Percentiles rank a stretch among this genome's conserved stretches.
Conservation (phyloP, 2,888 invertebrate genomes). For the Melinopterus prodromus region DNA sequence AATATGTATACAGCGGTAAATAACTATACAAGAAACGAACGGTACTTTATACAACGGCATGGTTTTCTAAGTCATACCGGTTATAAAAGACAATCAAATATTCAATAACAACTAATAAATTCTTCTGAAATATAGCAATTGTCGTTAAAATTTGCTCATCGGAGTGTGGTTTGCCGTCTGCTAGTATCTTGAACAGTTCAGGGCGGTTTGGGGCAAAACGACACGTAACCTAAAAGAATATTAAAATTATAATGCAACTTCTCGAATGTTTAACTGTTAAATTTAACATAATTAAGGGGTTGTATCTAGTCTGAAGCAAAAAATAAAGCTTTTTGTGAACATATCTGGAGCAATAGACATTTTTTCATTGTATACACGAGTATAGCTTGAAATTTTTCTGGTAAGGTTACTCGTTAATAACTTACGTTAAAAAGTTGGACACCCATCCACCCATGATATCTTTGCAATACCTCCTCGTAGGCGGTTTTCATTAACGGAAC, state of each 20-base stretch:
- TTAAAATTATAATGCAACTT: constrained; percentile 7
- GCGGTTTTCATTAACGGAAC: constrained; percentile 70
- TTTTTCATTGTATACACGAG: too few species aligned
- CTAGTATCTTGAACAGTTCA: constrained; percentile 48
- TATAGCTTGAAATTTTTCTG: too few species aligned
- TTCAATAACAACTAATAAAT: constrained; percentile 67
- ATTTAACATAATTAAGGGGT: neutral
- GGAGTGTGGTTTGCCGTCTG: constrained; percentile 48
- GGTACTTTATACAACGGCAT: constrained; percentile 38
- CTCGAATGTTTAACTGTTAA: neutral
- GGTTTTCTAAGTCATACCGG: constrained; percentile 65
- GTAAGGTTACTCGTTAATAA: too few species aligned
- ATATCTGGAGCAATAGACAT: too few species aligned
- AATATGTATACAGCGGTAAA: constrained; percentile 30
- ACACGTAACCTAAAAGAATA: constrained; percentile 48
- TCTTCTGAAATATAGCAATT: constrained; percentile 62
- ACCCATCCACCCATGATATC: constrained; percentile 79
- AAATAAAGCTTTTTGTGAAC: constrained; percentile 46
- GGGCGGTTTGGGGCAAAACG: constrained; percentile 51
- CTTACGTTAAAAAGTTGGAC: constrained; percentile 76
- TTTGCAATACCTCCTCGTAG: constrained; percentile 75
- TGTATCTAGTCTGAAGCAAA: too few species aligned
- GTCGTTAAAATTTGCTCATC: constrained; percentile 56
- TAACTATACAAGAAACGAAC: neutral
- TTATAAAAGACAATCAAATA: constrained; percentile 69